Percentiles rank a stretch among this genome's conserved stretches.
Evolutionary conservation across 2,888 invertebrate genomes (phyloP).

Genomic region (Drosophila rubida): DNA sequence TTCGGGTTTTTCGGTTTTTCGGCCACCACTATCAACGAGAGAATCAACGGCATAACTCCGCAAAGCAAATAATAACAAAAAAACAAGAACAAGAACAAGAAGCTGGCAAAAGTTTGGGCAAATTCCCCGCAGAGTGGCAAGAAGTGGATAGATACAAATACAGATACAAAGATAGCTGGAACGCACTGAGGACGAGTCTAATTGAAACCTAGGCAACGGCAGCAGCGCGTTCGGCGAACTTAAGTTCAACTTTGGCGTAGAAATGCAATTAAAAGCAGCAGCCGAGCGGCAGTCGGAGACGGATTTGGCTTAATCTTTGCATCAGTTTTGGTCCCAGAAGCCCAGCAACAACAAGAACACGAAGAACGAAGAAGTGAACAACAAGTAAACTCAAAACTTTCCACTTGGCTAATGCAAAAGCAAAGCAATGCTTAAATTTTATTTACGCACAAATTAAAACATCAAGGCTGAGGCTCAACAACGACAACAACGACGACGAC

Average conservation of each 20-base stretch:
- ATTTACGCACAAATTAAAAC: slow-evolving; percentile 78
- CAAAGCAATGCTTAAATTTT: slow-evolving; percentile 73
- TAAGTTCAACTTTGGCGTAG: slow-evolving; percentile 70
- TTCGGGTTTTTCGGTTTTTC: slow-evolving; percentile 24
- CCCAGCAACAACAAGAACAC: slow-evolving; percentile 27
- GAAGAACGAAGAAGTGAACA: slow-evolving; percentile 26
- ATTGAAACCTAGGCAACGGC: slow-evolving; percentile 69
- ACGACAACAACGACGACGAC: slow-evolving; percentile 2
- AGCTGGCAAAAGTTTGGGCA: slow-evolving; percentile 38
- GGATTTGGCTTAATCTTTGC: slow-evolving; percentile 73
- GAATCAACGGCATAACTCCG: slow-evolving; percentile 68
- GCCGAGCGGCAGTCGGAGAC: slow-evolving; percentile 69
- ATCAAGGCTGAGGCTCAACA: slow-evolving; percentile 67
- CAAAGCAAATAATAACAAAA: slow-evolving; percentile 36
- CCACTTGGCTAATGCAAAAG: slow-evolving; percentile 59
- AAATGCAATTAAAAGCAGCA: slow-evolving; percentile 77
- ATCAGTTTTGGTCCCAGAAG: slow-evolving; percentile 73
- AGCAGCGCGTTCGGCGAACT: slow-evolving; percentile 49
- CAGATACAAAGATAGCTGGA: slow-evolving; percentile 38
- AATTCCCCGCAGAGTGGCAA: slow-evolving; percentile 36
- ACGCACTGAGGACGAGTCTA: slow-evolving; percentile 34
- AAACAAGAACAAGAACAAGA: slow-evolving; percentile 3
- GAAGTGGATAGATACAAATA: slow-evolving; percentile 33
- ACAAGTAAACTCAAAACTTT: slow-evolving; percentile 52
- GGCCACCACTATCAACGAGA: slow-evolving; percentile 56